phyloP scores from a whole-genome alignment of 2,113 vertebrate species.

The Dipodomys merriami region DNA sequence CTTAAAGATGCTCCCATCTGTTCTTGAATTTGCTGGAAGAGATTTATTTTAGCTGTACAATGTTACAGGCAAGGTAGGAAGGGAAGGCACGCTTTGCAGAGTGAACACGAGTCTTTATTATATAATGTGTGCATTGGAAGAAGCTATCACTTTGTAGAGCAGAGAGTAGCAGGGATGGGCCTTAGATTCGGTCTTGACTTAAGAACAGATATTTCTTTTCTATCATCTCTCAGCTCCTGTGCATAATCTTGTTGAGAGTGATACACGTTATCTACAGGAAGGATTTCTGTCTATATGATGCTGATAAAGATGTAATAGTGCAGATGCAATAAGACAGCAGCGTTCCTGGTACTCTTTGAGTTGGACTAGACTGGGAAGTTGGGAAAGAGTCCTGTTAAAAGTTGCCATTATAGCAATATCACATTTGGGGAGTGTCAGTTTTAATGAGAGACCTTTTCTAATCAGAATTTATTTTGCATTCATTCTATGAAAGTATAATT shows the following conservation, averaged over 20 bases:
- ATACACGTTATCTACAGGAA: not conserved
- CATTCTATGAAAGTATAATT: constrained; percentile 21
- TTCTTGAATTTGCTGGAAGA: constrained; percentile 24
- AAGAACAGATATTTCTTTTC: not conserved
- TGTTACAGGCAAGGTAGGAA: not conserved
- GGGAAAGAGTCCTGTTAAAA: not conserved
- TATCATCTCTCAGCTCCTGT: constrained; percentile 7
- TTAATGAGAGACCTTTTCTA: not conserved
- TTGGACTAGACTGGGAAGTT: not conserved
- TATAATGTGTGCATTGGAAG: not conserved
- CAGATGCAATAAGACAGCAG: not conserved
- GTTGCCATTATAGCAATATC: not conserved
- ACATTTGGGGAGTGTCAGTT: not conserved
- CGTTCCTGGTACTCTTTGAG: not conserved
- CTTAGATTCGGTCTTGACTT: constrained; percentile 10
- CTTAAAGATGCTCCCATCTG: not conserved
- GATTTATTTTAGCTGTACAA: not conserved
- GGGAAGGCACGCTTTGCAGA: constrained; percentile 24
- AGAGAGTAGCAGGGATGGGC: constrained; percentile 2
- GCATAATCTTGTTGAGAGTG: constrained; percentile 32
- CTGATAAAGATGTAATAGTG: constrained; percentile 27
- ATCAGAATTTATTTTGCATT: not conserved
- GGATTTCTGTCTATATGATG: not conserved
- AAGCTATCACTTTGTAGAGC: constrained; percentile 13
- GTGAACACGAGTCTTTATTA: constrained; percentile 4